Evolutionary conservation across 2,113 vertebrate genomes (phyloP), one percentile per base, ranked within the genome.

Genomic region (Epinephelus moara): DNA sequence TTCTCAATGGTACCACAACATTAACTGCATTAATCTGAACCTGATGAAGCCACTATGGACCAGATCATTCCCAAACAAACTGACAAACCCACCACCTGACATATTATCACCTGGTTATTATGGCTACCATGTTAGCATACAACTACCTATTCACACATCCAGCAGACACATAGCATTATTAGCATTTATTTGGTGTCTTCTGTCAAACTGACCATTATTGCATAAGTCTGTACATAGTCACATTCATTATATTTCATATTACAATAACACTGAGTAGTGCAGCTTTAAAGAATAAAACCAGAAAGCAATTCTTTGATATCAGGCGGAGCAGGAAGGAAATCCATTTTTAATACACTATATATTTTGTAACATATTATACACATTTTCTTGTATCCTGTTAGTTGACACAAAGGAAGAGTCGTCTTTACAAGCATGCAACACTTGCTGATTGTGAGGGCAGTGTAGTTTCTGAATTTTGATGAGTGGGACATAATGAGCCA

Each of bases 401-500:
- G 14, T 1, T 40, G n/a, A 27, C 7, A 68, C n/a, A 49, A 56
- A 72, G 4, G 40, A 63, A 27, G 66, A 17, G 14, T 49, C 0
- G 11, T 66, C 42, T 61, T 60, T 42, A 0, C 4, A 33, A 42
- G 14, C 25, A 14, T 59, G 47, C 21, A 49, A 27, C 21, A 53
- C 25, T 52, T 75, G 50, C 59, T 67, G 53, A 56, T 33, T 68
- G 6, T 12, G 40, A 52, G n/a, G 40, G 12, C 9, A 27, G 66
- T n/a, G 57, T 25, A 61, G 53, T 64, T 64, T 63, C 12, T 75
- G 72, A 70, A 71, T 83, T 12, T 23, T 69, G 53, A 73, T 82
- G 71, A 85, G 49, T 15, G 45, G 66, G 50, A 68, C 76, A 40
- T 67, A 75, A 81, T 68, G 82, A 74, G 59, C 30, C 77, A 75